Evolutionary conservation across 2,888 invertebrate genomes (phyloP).

Genomic region (Orthosia gracilis): DNA sequence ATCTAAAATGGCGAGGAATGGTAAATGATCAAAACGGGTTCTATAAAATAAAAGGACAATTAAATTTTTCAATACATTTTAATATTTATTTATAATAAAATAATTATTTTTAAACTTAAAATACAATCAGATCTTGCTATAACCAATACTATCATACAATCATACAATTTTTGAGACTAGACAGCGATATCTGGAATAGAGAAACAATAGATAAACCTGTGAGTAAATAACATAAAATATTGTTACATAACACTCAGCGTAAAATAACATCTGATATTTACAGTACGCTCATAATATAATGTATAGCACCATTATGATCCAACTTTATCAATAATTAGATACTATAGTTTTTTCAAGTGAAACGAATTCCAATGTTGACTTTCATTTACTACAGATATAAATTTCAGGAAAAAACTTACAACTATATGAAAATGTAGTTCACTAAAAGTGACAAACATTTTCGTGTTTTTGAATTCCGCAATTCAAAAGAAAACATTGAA

Average conservation of each 20-base stretch:
- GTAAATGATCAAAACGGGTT: neutral
- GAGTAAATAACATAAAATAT: constrained; percentile 57
- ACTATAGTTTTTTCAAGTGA: constrained; percentile 10
- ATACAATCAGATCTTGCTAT: constrained; percentile 82
- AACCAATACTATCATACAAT: constrained; percentile 78
- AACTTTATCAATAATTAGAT: constrained; percentile 64
- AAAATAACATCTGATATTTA: constrained; percentile 65
- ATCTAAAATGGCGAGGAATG: too few species aligned
- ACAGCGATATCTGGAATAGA: constrained; percentile 81
- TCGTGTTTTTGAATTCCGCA: neutral
- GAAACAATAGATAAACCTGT: constrained; percentile 62
- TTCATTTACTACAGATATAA: neutral
- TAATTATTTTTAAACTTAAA: constrained; percentile 83
- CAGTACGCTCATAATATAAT: constrained; percentile 56
- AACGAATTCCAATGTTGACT: neutral
- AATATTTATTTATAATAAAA: constrained; percentile 83
- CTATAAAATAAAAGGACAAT: constrained; percentile 18
- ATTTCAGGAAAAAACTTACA: neutral
- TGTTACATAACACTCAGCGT: constrained; percentile 52
- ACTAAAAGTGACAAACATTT: neutral
- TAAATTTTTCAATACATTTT: constrained; percentile 68
- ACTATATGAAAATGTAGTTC: too few species aligned
- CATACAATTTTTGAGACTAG: constrained; percentile 89
- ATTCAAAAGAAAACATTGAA: neutral
- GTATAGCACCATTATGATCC: constrained; percentile 82